Evolutionary conservation across 1,140 invertebrate species (phyloP).

Genomic region (Drosophila navojoa): DNA sequence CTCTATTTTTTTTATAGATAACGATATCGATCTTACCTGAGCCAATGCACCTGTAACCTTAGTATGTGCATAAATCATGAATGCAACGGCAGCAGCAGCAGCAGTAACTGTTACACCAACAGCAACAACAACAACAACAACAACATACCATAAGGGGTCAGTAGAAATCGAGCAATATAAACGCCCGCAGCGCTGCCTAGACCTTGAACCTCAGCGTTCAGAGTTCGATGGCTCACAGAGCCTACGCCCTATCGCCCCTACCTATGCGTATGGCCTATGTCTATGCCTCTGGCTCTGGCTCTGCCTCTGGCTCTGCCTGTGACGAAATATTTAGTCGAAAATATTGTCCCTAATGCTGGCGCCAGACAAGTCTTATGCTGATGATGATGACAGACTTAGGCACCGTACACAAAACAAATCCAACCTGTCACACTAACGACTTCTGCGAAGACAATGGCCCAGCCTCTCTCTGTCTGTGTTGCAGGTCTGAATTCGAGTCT

Average conservation of each 20-base stretch:
- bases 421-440: constrained; percentile 83
- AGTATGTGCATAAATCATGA: constrained; percentile 70
- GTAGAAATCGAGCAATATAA: constrained; percentile 72
- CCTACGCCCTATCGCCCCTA: constrained; percentile 49
- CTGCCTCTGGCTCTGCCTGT: constrained; percentile 44
- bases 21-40: constrained; percentile 54
- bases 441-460: constrained; percentile 80
- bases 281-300: constrained; percentile 49
- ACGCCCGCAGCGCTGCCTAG: constrained; percentile 65
- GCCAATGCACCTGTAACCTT: constrained; percentile 60
- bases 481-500: not conserved
- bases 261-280: not conserved
- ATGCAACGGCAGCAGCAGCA: constrained; percentile 58
- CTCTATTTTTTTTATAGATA: constrained; percentile 5
- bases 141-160: constrained; percentile 16
- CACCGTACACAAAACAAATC: constrained; percentile 78
- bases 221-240: constrained; percentile 18
- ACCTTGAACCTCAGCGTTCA: constrained; percentile 32
- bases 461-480: constrained; percentile 14
- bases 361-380: constrained; percentile 83
- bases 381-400: constrained; percentile 83
- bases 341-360: constrained; percentile 83
- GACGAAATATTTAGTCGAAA: constrained; percentile 83
- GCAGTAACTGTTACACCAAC: constrained; percentile 29
- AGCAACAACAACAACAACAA: constrained; percentile 27